Base-by-base conservation (phyloP, 1,140 invertebrate genomes). In the Drosophila mayri region DNA sequence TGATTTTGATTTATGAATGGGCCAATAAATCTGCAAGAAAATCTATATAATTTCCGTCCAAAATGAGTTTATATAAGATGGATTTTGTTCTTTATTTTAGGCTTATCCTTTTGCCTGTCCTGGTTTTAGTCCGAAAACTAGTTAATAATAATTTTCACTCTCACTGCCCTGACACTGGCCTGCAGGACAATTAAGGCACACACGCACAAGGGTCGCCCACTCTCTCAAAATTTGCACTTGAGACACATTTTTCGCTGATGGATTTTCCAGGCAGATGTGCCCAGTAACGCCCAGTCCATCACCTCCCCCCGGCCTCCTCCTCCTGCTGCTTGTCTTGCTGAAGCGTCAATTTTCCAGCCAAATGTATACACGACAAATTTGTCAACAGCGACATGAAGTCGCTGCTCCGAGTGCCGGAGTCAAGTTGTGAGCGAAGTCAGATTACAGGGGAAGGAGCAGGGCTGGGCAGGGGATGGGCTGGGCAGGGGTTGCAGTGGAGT, bases 391-490 rank as follows among this genome's bases (percentile, higher is more conserved):
- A 79, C 58, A 50, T 16, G 72, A 67, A 81, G 76, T 60, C 61
- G 54, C 18, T 38, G 61, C 61, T 18, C 52, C 37, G 83, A 84
- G 84, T 84, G 84, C 52, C 77, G 88, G 81, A 88, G 84, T 88
- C 85, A 88, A 88, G 85, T 90, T 90, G 67, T 67, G 70, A 84
- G 67, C 76, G 79, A 43, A 57, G 68, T 88, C 84, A 79, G 82
- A 90, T 88, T 88, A 88, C 84, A 79, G 64, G 58, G 55, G 52
- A 49, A 16, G 40, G 16, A 43, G 18, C 12, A 11, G 9, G 32
- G 32, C 37, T 11, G 55, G 28, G 18, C 10, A 0, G n/a, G 37
- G 28, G 0, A 25, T 22, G 44, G 7, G 22, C 22, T 14, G 44
- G 14, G 22, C n/a, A 44, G 80, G 80, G 60, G 84, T 68, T 44